Base-by-base conservation (phyloP, 92 coral and sea anemone genomes). In the Heteractis magnifica region DNA sequence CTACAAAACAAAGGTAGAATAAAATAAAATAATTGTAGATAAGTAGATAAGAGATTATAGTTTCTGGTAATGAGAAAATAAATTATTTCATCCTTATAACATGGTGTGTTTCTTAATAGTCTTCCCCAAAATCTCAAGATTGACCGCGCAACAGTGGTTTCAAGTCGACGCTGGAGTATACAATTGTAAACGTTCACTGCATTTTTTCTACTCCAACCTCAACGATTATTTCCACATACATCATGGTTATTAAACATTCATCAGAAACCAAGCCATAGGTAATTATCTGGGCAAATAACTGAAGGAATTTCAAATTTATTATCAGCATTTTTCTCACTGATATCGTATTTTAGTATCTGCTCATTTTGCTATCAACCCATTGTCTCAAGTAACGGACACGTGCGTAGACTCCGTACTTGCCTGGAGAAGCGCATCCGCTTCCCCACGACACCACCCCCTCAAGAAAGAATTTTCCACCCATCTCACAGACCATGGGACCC, bases 401-500 rank as follows among this genome's bases (percentile, higher is more conserved):
- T 48, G 91, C 84, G 73, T 88, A 88, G n/a, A 88, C 91, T 41
- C 91, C 91, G 65, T 83, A 88, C 55, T 83, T 83, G 20, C 85
- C 81, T 0, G 81, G 58, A 10, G 79, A 73, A 15, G 91, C 91
- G 71, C 91, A 88, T 12, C 87, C 91, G 15, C 78, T 20, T 1
- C 91, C 91, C 81, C 85, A 88, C 77, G 87, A 83, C 12, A 85
- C 86, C 21, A 88, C 87, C 15, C 91, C 91, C 58, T 81, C 86
- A 51, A 88, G 82, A 71, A 65, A 85, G 81, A 72, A 88, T 44
- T 78, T 78, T 23, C 91, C 91, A 49, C 77, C 81, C 20, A 62
- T 50, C 74, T 79, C 74, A 26, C 91, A 88, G 4, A 88, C 91
- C 78, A 88, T 44, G 12, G 91, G 91, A 51, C 91, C 91, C 18